Conservation (phyloP, 1,140 invertebrate species). For the Neocloeon triangulifer region DNA sequence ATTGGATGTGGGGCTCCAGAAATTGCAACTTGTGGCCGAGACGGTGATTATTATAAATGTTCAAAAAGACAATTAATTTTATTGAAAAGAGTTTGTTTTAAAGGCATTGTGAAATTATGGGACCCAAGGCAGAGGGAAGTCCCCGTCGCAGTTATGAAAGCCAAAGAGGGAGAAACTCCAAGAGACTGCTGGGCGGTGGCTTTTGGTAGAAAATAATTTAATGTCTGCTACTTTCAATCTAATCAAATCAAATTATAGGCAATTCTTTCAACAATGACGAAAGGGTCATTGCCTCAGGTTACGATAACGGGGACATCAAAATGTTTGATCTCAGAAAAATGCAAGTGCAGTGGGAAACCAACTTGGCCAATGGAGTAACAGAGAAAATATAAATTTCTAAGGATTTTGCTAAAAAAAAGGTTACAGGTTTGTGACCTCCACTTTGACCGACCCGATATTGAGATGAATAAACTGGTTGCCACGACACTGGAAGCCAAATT, state of each 20-base stretch:
- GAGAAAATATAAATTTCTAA: too few species aligned
- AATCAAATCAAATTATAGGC: slow-evolving; percentile 17
- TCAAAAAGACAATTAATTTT: neutral
- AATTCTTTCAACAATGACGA: slow-evolving; percentile 73
- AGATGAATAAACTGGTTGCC: slow-evolving; percentile 85
- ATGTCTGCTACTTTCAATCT: slow-evolving; percentile 1
- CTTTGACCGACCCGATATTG: slow-evolving; percentile 84
- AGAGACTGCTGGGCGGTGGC: slow-evolving; percentile 73
- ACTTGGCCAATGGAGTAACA: slow-evolving; percentile 80
- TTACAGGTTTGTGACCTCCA: slow-evolving; percentile 61
- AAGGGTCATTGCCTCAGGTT: slow-evolving; percentile 67
- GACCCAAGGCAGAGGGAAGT: slow-evolving; percentile 63
- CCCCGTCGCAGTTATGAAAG: slow-evolving; percentile 74
- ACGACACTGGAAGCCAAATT: slow-evolving; percentile 87
- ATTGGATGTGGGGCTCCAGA: slow-evolving; percentile 76
- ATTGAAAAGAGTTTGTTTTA: slow-evolving; percentile 3
- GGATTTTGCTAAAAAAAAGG: slow-evolving; percentile 1
- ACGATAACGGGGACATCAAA: slow-evolving; percentile 93
- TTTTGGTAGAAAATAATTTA: slow-evolving; percentile 44
- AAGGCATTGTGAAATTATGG: slow-evolving; percentile 82
- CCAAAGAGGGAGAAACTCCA: slow-evolving; percentile 30
- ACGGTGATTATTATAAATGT: slow-evolving; percentile 33
- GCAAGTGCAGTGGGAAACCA: slow-evolving; percentile 70
- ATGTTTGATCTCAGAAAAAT: slow-evolving; percentile 80
- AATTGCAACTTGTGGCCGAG: slow-evolving; percentile 78